Evolutionary conservation across 2,888 invertebrate genomes (phyloP).

Genomic region (Cosmia trapezina): DNA sequence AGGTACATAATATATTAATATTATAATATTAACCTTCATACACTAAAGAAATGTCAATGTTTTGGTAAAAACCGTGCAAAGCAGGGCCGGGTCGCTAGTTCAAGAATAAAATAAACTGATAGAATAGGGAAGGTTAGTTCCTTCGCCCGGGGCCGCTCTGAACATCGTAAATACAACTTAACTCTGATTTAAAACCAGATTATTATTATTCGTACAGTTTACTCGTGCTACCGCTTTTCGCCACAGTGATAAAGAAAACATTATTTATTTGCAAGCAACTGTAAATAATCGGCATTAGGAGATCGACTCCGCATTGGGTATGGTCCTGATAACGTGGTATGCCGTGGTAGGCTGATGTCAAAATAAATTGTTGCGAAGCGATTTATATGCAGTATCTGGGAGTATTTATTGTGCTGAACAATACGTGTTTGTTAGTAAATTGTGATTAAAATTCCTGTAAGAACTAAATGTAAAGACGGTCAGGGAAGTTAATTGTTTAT

Average conservation of each 20-base stretch:
- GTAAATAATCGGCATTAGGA: conserved; percentile 65
- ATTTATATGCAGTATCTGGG: conserved; percentile 44
- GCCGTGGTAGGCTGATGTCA: conserved; percentile 46
- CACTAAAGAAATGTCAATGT: too few species aligned
- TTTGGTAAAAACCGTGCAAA: too few species aligned
- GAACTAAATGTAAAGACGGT: background rate
- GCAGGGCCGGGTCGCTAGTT: too few species aligned
- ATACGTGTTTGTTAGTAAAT: conserved; percentile 26
- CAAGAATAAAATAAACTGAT: conserved; percentile 3
- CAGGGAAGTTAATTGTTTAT: background rate
- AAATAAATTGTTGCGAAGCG: conserved; percentile 54
- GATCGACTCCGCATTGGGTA: conserved; percentile 51
- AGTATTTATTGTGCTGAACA: conserved; percentile 41
- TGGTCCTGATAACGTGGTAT: conserved; percentile 47
- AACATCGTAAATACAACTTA: conserved; percentile 75
- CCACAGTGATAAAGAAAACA: conserved; percentile 62
- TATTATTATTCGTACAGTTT: conserved; percentile 66
- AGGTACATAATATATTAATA: too few species aligned
- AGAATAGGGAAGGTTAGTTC: conserved; percentile 17
- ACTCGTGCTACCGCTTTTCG: conserved; percentile 70
- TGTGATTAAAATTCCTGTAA: conserved; percentile 26
- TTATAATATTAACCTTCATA: too few species aligned
- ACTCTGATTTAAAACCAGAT: conserved; percentile 74
- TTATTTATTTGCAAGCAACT: conserved; percentile 64
- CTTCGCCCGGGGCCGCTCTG: background rate